These are phyloP conservation scores for Hypotaenidia okinawae DNA, from an alignment of 2,797 vertebrate genomes.

Conservation along the genomic window DNA sequence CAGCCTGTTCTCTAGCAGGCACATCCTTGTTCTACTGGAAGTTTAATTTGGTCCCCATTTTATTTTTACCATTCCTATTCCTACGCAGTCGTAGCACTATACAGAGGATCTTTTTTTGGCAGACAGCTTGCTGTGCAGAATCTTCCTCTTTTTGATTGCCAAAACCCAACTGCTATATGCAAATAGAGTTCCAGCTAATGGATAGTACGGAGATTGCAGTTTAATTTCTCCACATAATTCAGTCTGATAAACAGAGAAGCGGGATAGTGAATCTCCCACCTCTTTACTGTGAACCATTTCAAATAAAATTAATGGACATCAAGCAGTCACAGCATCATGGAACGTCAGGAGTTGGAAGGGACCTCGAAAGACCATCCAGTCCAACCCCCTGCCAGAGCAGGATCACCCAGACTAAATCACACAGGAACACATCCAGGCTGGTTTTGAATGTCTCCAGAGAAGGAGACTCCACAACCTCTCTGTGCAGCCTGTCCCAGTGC, in stretches of 20 bases:
- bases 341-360: too few relatives aligned
- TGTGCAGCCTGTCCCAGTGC: too few relatives aligned
- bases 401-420: too few relatives aligned
- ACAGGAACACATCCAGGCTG: too few relatives aligned
- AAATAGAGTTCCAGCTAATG: slow-evolving; percentile 56
- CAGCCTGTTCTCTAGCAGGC: neutral
- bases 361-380: too few relatives aligned
- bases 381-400: too few relatives aligned
- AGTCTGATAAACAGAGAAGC: neutral
- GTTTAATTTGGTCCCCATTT: neutral
- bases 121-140: slow-evolving; percentile 26
- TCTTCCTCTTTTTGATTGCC: slow-evolving; percentile 29
- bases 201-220: slow-evolving; percentile 5
- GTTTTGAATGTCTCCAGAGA: too few relatives aligned
- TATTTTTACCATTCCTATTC: slow-evolving; percentile 1
- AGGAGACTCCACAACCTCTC: too few relatives aligned
- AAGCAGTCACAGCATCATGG: neutral
- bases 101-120: slow-evolving; percentile 20
- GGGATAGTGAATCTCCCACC: neutral
- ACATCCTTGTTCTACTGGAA: neutral
- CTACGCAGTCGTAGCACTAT: neutral
- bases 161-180: slow-evolving; percentile 21
- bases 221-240: slow-evolving; percentile 53
- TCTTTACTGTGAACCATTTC: neutral
- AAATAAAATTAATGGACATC: neutral